A percentile compares a stretch with the other conserved stretches of the same genome.
Conservation (phyloP, 2,113 vertebrate genomes). For the Leucopsar rothschildi region DNA sequence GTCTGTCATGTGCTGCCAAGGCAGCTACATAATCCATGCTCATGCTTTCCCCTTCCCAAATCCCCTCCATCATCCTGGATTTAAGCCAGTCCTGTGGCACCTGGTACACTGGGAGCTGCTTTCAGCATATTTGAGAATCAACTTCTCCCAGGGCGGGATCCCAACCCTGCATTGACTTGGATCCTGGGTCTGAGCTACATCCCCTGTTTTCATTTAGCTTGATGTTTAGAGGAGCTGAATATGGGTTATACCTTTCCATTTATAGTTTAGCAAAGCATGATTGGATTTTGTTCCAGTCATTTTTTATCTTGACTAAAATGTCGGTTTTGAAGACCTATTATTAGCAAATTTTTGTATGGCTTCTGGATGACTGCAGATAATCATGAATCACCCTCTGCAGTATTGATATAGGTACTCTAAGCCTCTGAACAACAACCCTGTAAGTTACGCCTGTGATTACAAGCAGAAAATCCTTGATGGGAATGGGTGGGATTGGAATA, state of each 20-base stretch:
- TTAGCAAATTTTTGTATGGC: slow-evolving; percentile 57
- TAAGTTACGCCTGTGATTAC: neutral
- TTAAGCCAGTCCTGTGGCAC: neutral
- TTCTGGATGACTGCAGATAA: slow-evolving; percentile 62
- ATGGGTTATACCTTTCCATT: slow-evolving; percentile 57
- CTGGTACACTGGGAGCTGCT: neutral
- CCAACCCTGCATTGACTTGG: neutral
- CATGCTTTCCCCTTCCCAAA: neutral
- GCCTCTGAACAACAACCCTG: neutral
- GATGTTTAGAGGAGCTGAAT: slow-evolving; percentile 39
- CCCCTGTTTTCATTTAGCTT: neutral
- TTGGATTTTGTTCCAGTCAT: slow-evolving; percentile 44
- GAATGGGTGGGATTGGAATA: neutral
- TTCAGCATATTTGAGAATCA: neutral
- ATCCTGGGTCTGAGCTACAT: neutral
- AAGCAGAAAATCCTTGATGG: neutral
- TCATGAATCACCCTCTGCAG: slow-evolving; percentile 67
- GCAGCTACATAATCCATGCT: neutral
- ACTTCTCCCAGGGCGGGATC: neutral
- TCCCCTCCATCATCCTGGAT: neutral
- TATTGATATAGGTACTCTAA: slow-evolving; percentile 56
- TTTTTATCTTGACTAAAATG: slow-evolving; percentile 58
- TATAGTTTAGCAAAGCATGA: slow-evolving; percentile 41
- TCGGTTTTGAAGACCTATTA: slow-evolving; percentile 56
- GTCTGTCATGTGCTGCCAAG: neutral